Percentiles rank a stretch among this genome's conserved stretches.
Evolutionary conservation across 2,888 invertebrate species (phyloP).

Genomic region (Fragum fragum): DNA sequence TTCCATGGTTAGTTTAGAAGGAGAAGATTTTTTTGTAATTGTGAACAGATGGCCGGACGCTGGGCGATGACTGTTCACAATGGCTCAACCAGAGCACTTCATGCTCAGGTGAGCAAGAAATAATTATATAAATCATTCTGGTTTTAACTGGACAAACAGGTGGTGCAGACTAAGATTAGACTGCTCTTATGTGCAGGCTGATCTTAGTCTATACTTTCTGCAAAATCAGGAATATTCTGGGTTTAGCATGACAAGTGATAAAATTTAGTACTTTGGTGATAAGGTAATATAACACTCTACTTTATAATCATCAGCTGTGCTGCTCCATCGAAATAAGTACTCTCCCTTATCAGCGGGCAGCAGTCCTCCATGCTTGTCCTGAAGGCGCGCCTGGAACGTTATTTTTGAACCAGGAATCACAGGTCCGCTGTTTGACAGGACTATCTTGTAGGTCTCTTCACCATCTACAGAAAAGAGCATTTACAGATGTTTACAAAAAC

Average conservation of each 20-base stretch:
- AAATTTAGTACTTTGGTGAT: too few species aligned
- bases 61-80: too few species aligned
- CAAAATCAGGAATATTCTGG: too few species aligned
- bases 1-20: too few species aligned
- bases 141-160: too few species aligned
- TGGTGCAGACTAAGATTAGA: too few species aligned
- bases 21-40: too few species aligned
- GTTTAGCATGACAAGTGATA: too few species aligned
- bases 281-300: slow-evolving; percentile 37
- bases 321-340: slow-evolving; percentile 43
- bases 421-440: slow-evolving; percentile 42
- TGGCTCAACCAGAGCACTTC: background rate
- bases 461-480: background rate
- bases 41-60: too few species aligned
- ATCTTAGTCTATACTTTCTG: too few species aligned
- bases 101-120: background rate
- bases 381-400: slow-evolving; percentile 35
- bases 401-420: slow-evolving; percentile 42
- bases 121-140: background rate
- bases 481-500: too few species aligned
- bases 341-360: slow-evolving; percentile 29
- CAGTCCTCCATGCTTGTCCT: slow-evolving; percentile 15
- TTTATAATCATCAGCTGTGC: slow-evolving; percentile 29
- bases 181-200: too few species aligned
- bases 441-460: slow-evolving; percentile 18